These are phyloP conservation scores for Crocuta crocuta DNA, from an alignment of 2,113 vertebrate genomes.

Conservation along the genomic window DNA sequence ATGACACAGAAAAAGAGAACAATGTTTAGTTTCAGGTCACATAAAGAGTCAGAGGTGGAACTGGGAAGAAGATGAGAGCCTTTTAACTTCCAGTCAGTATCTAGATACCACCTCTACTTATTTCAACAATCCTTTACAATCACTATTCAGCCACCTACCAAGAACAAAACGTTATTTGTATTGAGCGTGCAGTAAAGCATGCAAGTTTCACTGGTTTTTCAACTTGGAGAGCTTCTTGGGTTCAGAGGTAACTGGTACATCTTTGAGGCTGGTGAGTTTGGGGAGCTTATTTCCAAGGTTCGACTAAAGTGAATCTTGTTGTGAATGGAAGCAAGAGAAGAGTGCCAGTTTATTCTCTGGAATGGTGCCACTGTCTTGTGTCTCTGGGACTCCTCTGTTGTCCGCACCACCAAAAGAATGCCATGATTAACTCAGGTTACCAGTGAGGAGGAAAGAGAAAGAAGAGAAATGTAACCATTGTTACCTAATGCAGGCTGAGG, in stretches of 20 bases:
- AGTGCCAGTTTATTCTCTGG: not conserved
- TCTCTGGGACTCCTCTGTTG: not conserved
- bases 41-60: not conserved
- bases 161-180: not conserved
- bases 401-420: not conserved
- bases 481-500: not conserved
- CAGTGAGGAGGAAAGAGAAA: not conserved
- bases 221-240: not conserved
- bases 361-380: not conserved
- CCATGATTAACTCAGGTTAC: not conserved
- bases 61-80: not conserved
- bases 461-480: not conserved
- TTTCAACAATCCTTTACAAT: not conserved
- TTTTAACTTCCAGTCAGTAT: not conserved
- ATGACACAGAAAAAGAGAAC: constrained; percentile 43
- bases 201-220: not conserved
- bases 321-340: not conserved
- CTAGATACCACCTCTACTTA: not conserved
- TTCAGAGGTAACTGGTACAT: not conserved
- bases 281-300: not conserved
- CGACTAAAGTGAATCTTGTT: not conserved
- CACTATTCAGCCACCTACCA: not conserved
- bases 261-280: not conserved
- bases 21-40: not conserved
- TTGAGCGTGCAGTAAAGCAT: not conserved